Percentiles rank a stretch among this genome's conserved stretches.
These are phyloP conservation scores for Thecophora atra DNA, from an alignment of 2,888 invertebrate species.

Conservation along the genomic window DNA sequence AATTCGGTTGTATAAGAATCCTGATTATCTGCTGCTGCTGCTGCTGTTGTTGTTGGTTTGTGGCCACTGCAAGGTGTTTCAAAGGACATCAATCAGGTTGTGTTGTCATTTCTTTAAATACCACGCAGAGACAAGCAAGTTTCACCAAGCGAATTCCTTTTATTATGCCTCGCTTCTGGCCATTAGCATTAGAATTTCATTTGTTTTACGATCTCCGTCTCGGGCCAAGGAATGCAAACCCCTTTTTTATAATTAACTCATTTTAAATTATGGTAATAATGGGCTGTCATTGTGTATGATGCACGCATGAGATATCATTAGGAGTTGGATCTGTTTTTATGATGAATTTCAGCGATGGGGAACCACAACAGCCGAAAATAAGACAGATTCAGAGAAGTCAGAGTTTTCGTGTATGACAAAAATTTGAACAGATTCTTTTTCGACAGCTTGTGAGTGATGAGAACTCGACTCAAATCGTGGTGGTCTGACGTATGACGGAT, in stretches of 20 bases:
- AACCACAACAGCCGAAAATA: not conserved
- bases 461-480: not conserved
- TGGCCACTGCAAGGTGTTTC: constrained; percentile 34
- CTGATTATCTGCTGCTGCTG: not conserved
- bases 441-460: constrained; percentile 22
- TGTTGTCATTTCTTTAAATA: not conserved
- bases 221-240: not conserved
- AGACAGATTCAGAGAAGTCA: not conserved
- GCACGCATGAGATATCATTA: constrained; percentile 30
- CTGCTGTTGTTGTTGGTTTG: not conserved
- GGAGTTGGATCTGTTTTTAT: not conserved
- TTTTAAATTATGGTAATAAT: constrained; percentile 37
- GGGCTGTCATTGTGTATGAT: constrained; percentile 24
- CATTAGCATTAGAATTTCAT: constrained; percentile 39
- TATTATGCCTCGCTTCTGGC: constrained; percentile 16
- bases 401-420: constrained; percentile 11
- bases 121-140: not conserved
- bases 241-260: constrained; percentile 34
- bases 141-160: not conserved
- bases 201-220: constrained; percentile 28
- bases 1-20: constrained; percentile 18
- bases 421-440: constrained; percentile 25
- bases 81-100: constrained; percentile 58
- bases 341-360: not conserved
- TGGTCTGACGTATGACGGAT: too few species aligned